Base-by-base conservation (phyloP, 2,888 invertebrate species). In the Strigamia maritima region DNA sequence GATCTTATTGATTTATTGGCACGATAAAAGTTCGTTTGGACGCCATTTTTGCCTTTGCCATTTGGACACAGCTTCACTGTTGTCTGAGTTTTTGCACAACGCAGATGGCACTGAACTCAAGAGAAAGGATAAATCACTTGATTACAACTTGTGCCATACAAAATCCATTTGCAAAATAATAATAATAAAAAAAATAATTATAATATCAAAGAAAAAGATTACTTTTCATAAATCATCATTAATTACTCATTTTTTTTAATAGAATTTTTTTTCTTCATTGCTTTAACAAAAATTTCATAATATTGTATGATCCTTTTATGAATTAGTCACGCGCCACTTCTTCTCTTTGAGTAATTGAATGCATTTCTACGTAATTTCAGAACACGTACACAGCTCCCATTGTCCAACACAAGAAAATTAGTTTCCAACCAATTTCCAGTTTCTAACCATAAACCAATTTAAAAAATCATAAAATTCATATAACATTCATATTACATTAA, bases 351-450 rank as follows among this genome's bases (percentile, higher is more conserved):
- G 28, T 70, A 28, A 70, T 70, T 28, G 26, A 70, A 70, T 70
- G 70, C 70, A 70, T 70, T 70, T 70, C 70, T 70, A 28, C 26
- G 70, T 70, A 70, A 70, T 70, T 70, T 70, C 70, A 28, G 26
- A 70, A 70, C 70, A 70, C 70, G 70, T 26, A 70, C 70, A 70
- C 70, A 70, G 28, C 26, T 14, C 60, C 22, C 28, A 70, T 70
- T 70, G 70, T 70, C 0, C 7, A 28, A 65, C 24, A 65, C 8
- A 14, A 70, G 7, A 28, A 70, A 70, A 70, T 70, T 70, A 70
- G 70, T 70, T 70, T 28, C 70, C 70, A 70, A 70, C 26, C 70
- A 26, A 70, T 65, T 65, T 26, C 65, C 26, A 65, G 28, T 65
- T 65, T 26, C 65, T 14, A 65, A 2, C 65, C 31, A 65, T 26